Evolutionary conservation across 2,888 invertebrate species (phyloP), one percentile per base, ranked within the genome.

Genomic region (Tachina lurida): DNA sequence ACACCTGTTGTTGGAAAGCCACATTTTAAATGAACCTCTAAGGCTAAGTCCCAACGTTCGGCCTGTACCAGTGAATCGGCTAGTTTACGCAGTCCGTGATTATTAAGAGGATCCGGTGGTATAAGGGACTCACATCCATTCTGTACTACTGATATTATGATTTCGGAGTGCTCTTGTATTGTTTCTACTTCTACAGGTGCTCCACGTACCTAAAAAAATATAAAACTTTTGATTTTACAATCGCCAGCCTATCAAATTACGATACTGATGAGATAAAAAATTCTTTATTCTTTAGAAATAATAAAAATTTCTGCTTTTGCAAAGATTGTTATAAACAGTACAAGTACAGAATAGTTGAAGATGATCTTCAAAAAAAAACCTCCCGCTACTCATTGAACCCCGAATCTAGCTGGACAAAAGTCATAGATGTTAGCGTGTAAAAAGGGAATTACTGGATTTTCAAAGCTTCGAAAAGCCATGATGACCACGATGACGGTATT

Each of bases 11-110:
- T 94, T 19, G 97, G 95, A 19, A 97, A 93, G 0, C 97, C 97
- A 83, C 96, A 96, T 93, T 98, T 98, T 0, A 97, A 96, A 2
- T 97, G 97, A 60, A 98, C 96, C 90, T 97, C 96, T 76, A 97
- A 90, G 0, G 97, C 98, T 58, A 98, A 92, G 81, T 95, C 94
- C 96, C 97, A 97, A 90, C 97, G 95, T 90, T 98, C 98, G 1
- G 96, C 95, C 92, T 96, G 96, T n/a, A 98, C 94, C 62, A 97
- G 90, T 49, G 94, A 94, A 90, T 96, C 96, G 39, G 95, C 94
- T 7, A 98, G 93, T 62, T 95, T 95, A 81, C 97, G 94, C 60
- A 97, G 93, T 68, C 95, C 95, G 88, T 95, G 95, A 89, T 91
- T 89, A 68, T 90, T 90, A 1, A 93, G 84, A 1, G 91, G 89